Evolutionary conservation across 2,888 invertebrate species (phyloP).

Genomic region (Nomada fucata): DNA sequence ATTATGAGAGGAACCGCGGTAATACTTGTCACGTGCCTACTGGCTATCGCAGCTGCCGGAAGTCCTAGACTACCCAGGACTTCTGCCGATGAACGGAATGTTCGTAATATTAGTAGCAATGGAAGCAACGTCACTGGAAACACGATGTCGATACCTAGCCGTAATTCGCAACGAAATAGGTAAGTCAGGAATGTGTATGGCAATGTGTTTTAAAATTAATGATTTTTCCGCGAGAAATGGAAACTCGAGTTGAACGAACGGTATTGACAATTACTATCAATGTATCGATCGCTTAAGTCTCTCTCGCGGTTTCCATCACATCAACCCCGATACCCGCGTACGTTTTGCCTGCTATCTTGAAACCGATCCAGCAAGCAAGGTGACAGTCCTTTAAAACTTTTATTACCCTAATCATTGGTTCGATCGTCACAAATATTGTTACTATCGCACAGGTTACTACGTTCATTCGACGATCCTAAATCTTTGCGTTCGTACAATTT

Average conservation of each 20-base stretch:
- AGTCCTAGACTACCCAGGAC: slow-evolving; percentile 81
- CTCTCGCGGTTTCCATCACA: neutral
- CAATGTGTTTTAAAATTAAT: neutral
- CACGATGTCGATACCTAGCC: slow-evolving; percentile 71
- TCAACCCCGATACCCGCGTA: too few species aligned
- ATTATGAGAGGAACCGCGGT: slow-evolving; percentile 78
- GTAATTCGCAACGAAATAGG: slow-evolving; percentile 79
- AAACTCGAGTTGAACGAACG: neutral
- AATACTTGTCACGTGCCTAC: slow-evolving; percentile 77
- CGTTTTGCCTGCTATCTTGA: too few species aligned
- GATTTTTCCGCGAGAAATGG: neutral
- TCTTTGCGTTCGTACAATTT: too few species aligned
- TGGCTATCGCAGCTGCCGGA: slow-evolving; percentile 79
- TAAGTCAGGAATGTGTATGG: slow-evolving; percentile 39
- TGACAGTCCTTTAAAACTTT: too few species aligned
- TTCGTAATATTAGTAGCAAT: slow-evolving; percentile 76
- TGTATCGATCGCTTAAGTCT: neutral
- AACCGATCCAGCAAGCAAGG: too few species aligned
- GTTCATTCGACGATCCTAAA: too few species aligned
- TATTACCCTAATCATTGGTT: too few species aligned
- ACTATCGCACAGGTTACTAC: too few species aligned
- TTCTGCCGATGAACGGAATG: slow-evolving; percentile 81
- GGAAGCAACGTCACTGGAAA: slow-evolving; percentile 75
- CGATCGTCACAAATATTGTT: too few species aligned
- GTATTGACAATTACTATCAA: too few species aligned